Conservation (phyloP, 92 coral and sea anemone genomes). For the Isaurus tuberculatus region DNA sequence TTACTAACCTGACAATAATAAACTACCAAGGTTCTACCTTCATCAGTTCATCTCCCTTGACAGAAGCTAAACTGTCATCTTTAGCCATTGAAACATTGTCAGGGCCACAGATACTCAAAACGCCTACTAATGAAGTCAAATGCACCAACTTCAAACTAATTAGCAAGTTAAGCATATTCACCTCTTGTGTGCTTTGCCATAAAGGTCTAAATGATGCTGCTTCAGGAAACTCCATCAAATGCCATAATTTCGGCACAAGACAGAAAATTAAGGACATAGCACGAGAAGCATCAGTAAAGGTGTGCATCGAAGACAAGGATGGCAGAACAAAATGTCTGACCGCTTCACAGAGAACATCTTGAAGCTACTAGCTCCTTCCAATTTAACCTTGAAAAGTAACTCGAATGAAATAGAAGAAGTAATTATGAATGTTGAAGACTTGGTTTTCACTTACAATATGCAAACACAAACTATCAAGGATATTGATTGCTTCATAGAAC, state of each 20-base stretch:
- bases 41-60: conserved; percentile 55
- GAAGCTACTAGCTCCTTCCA: too few relatives aligned
- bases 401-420: too few relatives aligned
- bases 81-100: conserved; percentile 38
- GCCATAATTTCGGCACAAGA: background rate
- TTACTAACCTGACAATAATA: conserved; percentile 52
- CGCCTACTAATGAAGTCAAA: conserved; percentile 42
- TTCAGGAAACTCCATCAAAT: conserved; percentile 25
- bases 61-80: conserved; percentile 49
- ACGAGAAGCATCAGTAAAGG: background rate
- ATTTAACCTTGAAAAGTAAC: too few relatives aligned
- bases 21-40: conserved; percentile 58
- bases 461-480: too few relatives aligned
- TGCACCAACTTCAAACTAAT: conserved; percentile 56
- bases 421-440: too few relatives aligned
- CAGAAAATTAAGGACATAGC: background rate
- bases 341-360: too few relatives aligned
- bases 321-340: too few relatives aligned
- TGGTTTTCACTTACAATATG: too few relatives aligned
- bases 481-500: background rate
- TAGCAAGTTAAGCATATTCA: conserved; percentile 46
- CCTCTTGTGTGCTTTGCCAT: conserved; percentile 55
- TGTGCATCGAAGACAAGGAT: background rate
- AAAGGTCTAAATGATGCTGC: conserved; percentile 21
- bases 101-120: conserved; percentile 57